phyloP scores from a whole-genome alignment of 1,140 invertebrate species.

The Tigriopus japonicus region DNA sequence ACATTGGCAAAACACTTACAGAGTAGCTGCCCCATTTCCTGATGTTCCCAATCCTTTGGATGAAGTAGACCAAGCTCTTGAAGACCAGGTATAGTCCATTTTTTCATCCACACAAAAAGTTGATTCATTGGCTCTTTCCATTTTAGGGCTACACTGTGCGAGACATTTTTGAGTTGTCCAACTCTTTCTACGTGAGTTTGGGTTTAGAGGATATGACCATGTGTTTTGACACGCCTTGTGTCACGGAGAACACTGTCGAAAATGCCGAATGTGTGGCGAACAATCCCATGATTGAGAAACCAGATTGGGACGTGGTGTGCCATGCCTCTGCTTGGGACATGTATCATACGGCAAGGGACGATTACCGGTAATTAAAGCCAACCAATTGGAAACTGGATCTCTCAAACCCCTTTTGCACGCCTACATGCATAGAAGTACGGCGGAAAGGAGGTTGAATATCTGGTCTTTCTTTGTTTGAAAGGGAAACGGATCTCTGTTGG shows the following conservation, averaged over 20 bases:
- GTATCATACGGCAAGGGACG: conserved; percentile 54
- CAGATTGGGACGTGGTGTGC: conserved; percentile 49
- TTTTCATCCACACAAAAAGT: not conserved
- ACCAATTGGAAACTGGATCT: too few species aligned
- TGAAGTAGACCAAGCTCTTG: not conserved
- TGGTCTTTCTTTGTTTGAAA: too few species aligned
- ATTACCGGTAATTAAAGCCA: conserved; percentile 41
- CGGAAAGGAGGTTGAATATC: too few species aligned
- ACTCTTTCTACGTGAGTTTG: conserved; percentile 18
- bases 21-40: conserved; percentile 64
- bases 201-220: conserved; percentile 19
- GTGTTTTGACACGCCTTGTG: conserved; percentile 22
- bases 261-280: conserved; percentile 55
- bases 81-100: not conserved
- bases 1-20: conserved; percentile 55
- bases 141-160: conserved; percentile 52
- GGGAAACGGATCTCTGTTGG: too few species aligned
- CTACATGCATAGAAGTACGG: too few species aligned
- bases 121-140: not conserved
- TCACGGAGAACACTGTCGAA: conserved; percentile 42
- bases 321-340: conserved; percentile 85
- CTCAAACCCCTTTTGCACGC: too few species aligned
- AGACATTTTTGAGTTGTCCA: conserved; percentile 51
- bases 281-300: conserved; percentile 47
- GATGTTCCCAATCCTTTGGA: conserved; percentile 42